Evolutionary conservation across 2,888 invertebrate species (phyloP).

Genomic region (Dryadula phaetusa): DNA sequence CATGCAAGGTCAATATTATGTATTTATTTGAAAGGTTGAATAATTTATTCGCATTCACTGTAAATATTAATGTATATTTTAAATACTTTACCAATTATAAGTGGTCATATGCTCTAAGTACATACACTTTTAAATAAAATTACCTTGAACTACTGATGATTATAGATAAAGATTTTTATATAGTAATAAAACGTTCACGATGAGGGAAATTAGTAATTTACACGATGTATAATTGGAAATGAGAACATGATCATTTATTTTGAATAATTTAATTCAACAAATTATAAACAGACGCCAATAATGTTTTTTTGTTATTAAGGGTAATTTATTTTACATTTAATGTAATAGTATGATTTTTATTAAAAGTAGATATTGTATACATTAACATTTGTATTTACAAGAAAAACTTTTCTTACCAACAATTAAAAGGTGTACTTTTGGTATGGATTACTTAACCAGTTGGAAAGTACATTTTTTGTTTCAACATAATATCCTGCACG

Average conservation of each 20-base stretch:
- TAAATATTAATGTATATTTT: not conserved
- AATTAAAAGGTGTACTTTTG: not conserved
- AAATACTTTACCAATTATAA: conserved; percentile 5
- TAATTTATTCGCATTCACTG: not conserved
- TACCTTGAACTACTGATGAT: conserved; percentile 23
- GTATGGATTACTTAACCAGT: not conserved
- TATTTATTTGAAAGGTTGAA: not conserved
- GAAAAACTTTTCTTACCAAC: not conserved
- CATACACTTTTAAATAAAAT: not conserved
- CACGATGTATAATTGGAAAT: no score
- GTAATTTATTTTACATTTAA: not conserved
- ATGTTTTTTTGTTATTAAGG: not conserved
- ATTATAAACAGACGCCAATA: not conserved
- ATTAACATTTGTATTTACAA: no score
- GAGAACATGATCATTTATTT: not conserved
- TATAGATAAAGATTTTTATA: conserved; percentile 15
- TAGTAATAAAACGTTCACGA: conserved; percentile 9
- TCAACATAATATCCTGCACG: conserved; percentile 2
- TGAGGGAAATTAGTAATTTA: conserved; percentile 6
- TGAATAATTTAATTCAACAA: not conserved
- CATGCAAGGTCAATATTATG: not conserved
- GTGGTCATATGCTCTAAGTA: not conserved
- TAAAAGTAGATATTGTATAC: no score
- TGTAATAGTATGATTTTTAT: not conserved
- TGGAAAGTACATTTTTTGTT: not conserved